Evolutionary conservation across 1,140 invertebrate species (phyloP).

Genomic region (Diorhabda sublineata): DNA sequence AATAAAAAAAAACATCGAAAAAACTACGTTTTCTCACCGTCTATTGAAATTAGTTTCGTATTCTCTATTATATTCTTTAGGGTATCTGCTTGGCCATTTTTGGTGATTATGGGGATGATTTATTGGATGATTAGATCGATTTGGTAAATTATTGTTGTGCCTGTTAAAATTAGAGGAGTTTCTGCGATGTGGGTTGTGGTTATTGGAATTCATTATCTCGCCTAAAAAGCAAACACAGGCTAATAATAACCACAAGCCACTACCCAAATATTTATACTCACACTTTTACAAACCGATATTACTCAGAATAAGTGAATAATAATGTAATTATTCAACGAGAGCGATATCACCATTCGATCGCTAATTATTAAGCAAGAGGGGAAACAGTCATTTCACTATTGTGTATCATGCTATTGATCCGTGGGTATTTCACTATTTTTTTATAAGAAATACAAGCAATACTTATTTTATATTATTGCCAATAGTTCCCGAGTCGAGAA

Average conservation of each 20-base stretch:
- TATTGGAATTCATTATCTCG: constrained; percentile 43
- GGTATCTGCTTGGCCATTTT: constrained; percentile 44
- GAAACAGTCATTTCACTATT: constrained; percentile 19
- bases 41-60: constrained; percentile 44
- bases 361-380: constrained; percentile 17
- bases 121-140: constrained; percentile 34
- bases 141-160: constrained; percentile 41
- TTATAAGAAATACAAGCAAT: neutral
- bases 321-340: neutral
- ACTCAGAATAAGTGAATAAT: neutral
- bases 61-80: constrained; percentile 45
- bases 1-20: constrained; percentile 13
- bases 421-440: neutral
- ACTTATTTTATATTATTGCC: constrained; percentile 5
- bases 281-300: neutral
- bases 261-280: constrained; percentile 2
- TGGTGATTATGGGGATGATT: constrained; percentile 39
- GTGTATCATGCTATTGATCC: constrained; percentile 18
- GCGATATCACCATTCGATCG: constrained; percentile 13
- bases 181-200: constrained; percentile 44
- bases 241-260: constrained; percentile 2
- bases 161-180: constrained; percentile 45
- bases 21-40: constrained; percentile 36
- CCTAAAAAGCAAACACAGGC: constrained; percentile 7
- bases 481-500: neutral